phyloP scores from a whole-genome alignment of 2,888 invertebrate genomes.

The Linnaemya tessellans region DNA sequence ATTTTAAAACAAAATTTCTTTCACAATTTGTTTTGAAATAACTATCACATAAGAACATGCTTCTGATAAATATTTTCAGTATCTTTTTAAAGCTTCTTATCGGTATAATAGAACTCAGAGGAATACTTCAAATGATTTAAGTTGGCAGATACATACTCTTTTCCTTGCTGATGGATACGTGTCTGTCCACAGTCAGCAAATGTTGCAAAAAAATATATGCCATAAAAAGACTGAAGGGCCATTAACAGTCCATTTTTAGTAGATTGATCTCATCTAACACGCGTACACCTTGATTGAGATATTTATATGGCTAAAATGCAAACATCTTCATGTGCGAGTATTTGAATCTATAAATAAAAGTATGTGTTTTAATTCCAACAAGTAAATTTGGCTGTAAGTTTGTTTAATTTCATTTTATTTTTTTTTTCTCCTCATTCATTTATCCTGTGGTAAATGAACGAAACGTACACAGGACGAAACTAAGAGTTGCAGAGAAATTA shows the following conservation, averaged over 20 bases:
- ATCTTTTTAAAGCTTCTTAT: no score
- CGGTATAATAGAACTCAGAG: no score
- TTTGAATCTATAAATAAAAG: slow-evolving; percentile 20
- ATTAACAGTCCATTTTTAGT: slow-evolving; percentile 70
- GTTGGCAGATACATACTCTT: no score
- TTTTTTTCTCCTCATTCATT: slow-evolving; percentile 29
- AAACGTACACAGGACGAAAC: slow-evolving; percentile 64
- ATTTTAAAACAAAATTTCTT: no score
- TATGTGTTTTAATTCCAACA: background rate
- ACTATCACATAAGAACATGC: no score
- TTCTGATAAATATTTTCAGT: no score
- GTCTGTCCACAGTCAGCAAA: no score
- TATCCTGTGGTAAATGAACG: slow-evolving; percentile 77
- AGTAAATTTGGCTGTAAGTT: background rate
- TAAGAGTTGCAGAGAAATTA: slow-evolving; percentile 77
- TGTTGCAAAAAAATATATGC: background rate
- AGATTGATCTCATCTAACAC: slow-evolving; percentile 67
- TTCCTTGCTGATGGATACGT: no score
- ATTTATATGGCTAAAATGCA: slow-evolving; percentile 60
- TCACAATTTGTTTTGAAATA: no score
- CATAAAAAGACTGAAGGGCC: slow-evolving; percentile 30
- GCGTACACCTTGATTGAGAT: slow-evolving; percentile 67
- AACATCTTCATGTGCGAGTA: slow-evolving; percentile 27
- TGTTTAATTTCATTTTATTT: slow-evolving; percentile 35
- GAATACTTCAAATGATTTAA: no score